Evolutionary conservation across 2,797 vertebrate genomes (phyloP).

Genomic region (Tenualosa thibaudeaui): DNA sequence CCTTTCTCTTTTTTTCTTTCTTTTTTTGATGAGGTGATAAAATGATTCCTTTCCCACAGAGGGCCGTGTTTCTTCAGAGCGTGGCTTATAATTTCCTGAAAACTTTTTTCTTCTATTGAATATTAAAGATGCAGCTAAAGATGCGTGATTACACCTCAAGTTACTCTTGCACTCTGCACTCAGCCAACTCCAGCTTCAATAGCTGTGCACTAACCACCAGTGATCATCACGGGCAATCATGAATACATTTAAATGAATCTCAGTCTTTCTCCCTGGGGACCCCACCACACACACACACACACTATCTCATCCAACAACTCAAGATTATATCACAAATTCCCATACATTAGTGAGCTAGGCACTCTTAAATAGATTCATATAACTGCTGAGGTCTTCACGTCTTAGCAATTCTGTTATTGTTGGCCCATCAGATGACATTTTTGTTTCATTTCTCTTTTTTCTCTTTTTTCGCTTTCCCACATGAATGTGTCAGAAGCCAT

Average conservation of each 20-base stretch:
- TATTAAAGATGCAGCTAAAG: slow-evolving; percentile 7
- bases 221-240: slow-evolving; percentile 25
- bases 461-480: slow-evolving; percentile 46
- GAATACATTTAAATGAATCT: slow-evolving; percentile 21
- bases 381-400: slow-evolving; percentile 67
- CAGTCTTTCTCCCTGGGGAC: background rate
- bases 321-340: slow-evolving; percentile 49
- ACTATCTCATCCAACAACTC: background rate
- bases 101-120: background rate
- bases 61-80: slow-evolving; percentile 16
- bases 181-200: background rate
- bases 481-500: slow-evolving; percentile 76
- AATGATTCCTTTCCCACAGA: slow-evolving; percentile 9
- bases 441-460: slow-evolving; percentile 36
- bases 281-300: slow-evolving; percentile 46
- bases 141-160: slow-evolving; percentile 14
- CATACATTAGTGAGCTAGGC: slow-evolving; percentile 64
- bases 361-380: slow-evolving; percentile 57
- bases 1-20: background rate
- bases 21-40: slow-evolving; percentile 17
- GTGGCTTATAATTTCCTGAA: background rate
- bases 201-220: background rate
- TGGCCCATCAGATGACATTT: slow-evolving; percentile 70
- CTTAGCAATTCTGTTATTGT: slow-evolving; percentile 49
- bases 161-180: background rate